Percentiles rank a stretch among this genome's conserved stretches.
phyloP scores from a whole-genome alignment of 2,888 invertebrate species.

The Macrosiphum euphorbiae region DNA sequence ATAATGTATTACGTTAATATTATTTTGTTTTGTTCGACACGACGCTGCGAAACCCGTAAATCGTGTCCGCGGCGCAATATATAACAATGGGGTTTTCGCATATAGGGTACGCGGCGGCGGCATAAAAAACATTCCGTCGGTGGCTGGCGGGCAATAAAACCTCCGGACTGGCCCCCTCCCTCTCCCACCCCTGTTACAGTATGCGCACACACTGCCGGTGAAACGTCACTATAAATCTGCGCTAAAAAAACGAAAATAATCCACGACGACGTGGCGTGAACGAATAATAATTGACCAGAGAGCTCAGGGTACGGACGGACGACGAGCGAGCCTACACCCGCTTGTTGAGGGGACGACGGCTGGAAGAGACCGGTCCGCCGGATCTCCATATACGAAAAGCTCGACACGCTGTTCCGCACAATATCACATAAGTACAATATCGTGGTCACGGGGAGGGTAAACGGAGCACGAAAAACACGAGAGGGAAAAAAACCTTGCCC shows the following conservation, averaged over 20 bases:
- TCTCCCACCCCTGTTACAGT: neutral
- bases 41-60: constrained; percentile 40
- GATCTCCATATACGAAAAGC: constrained; percentile 43
- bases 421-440: no score
- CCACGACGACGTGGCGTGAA: neutral
- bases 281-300: constrained; percentile 27
- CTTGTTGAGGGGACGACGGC: neutral
- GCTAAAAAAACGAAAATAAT: constrained; percentile 46
- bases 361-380: constrained; percentile 38
- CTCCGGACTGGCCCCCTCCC: neutral
- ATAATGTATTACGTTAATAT: neutral
- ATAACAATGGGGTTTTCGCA: constrained; percentile 52
- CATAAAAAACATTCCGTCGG: constrained; percentile 59
- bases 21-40: neutral
- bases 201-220: neutral
- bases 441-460: neutral
- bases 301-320: neutral
- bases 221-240: constrained; percentile 48
- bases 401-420: neutral
- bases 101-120: constrained; percentile 18
- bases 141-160: neutral
- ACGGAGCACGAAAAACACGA: neutral
- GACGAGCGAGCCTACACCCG: neutral
- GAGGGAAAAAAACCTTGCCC: neutral
- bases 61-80: constrained; percentile 9